These are phyloP conservation scores for Gobio gobio DNA, from an alignment of 2,113 vertebrate species.

Conservation along the genomic window DNA sequence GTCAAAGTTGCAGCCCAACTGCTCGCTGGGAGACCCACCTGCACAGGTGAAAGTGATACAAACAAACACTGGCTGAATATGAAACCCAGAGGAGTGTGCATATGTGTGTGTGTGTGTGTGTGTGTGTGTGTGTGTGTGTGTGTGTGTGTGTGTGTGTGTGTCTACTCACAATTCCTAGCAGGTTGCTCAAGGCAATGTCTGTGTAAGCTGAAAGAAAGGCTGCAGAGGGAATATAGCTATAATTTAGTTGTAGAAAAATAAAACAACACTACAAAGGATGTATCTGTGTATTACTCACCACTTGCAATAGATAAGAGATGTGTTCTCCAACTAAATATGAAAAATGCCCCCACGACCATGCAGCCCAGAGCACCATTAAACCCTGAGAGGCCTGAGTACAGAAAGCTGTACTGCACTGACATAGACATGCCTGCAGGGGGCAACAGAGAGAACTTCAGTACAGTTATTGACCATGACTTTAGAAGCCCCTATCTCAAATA, in stretches of 20 bases:
- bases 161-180: constrained; percentile 74
- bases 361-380: constrained; percentile 79
- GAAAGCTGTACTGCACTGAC: constrained; percentile 62
- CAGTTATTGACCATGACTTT: background rate
- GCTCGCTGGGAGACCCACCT: constrained; percentile 75
- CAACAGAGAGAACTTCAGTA: constrained; percentile 22
- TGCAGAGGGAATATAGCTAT: constrained; percentile 40
- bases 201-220: constrained; percentile 74
- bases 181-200: constrained; percentile 75
- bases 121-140: background rate
- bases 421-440: constrained; percentile 70
- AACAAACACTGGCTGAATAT: background rate
- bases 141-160: background rate
- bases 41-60: background rate
- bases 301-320: constrained; percentile 71
- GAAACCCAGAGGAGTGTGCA: background rate
- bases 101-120: background rate
- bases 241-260: background rate
- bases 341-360: constrained; percentile 74
- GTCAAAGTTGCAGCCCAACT: constrained; percentile 74
- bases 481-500: no score
- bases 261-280: background rate
- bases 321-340: constrained; percentile 74
- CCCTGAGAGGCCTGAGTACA: constrained; percentile 73
- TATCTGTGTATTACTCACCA: constrained; percentile 64